Conservation (phyloP, 2,888 invertebrate genomes). For the Drosophila mettleri region DNA sequence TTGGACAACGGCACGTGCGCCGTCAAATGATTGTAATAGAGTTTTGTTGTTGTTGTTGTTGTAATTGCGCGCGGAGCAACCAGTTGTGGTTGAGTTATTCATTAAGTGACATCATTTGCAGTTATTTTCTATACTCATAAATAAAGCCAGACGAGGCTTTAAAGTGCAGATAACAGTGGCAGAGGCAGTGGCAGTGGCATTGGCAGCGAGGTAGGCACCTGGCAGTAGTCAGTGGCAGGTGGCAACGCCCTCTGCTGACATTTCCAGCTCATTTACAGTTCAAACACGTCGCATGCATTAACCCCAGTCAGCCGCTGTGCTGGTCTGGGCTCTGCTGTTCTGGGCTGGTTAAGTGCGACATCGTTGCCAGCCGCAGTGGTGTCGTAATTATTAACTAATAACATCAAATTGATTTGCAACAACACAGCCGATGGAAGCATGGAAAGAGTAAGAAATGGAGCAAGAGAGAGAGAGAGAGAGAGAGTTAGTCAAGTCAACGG, state of each 20-base stretch:
- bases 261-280: constrained; percentile 80
- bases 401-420: constrained; percentile 81
- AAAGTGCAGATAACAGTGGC: constrained; percentile 29
- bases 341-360: constrained; percentile 73
- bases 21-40: constrained; percentile 66
- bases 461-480: neutral
- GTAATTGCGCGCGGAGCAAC: constrained; percentile 42
- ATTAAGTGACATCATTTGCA: constrained; percentile 79
- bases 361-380: constrained; percentile 60
- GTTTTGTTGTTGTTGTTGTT: constrained; percentile 58
- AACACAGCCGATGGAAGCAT: constrained; percentile 39
- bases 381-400: constrained; percentile 79
- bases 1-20: constrained; percentile 60
- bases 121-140: constrained; percentile 73
- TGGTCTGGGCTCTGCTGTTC: no score
- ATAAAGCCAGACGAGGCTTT: constrained; percentile 56
- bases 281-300: constrained; percentile 79
- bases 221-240: constrained; percentile 10
- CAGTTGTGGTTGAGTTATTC: constrained; percentile 70
- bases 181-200: neutral
- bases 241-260: constrained; percentile 61
- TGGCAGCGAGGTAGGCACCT: neutral
- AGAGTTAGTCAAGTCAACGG: constrained; percentile 1
- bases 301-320: constrained; percentile 57
- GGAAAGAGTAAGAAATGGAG: constrained; percentile 1